These are phyloP conservation scores for Dicyema japonicum DNA, from an alignment of 1,140 invertebrate species.

Conservation along the genomic window DNA sequence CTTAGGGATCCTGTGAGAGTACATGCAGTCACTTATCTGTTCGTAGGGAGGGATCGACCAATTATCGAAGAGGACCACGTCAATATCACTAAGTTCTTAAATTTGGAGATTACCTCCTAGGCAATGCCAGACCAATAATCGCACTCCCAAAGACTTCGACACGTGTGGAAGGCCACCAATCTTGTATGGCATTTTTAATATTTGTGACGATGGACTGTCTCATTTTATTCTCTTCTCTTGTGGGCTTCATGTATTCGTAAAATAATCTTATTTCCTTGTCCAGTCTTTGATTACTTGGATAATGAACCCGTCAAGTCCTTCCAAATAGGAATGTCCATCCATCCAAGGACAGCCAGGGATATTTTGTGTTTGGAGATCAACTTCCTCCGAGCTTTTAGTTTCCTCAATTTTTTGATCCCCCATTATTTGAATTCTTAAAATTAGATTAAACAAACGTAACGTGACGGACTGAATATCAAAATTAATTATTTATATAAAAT, in stretches of 20 bases:
- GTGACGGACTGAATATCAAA: too few species aligned
- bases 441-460: too few species aligned
- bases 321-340: too few species aligned
- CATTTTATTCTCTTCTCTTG: conserved; percentile 48
- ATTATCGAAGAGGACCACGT: conserved; percentile 69
- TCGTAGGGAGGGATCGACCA: conserved; percentile 53
- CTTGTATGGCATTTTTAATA: conserved; percentile 46
- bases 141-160: too few species aligned
- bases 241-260: conserved; percentile 61
- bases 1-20: conserved; percentile 52
- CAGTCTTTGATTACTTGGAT: conserved; percentile 30
- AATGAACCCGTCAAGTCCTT: too few species aligned
- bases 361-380: too few species aligned
- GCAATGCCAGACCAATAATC: neutral
- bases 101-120: conserved; percentile 1
- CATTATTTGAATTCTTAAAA: too few species aligned
- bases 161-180: conserved; percentile 23
- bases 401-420: too few species aligned
- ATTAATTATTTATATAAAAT: too few species aligned
- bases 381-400: too few species aligned
- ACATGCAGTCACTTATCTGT: conserved; percentile 51
- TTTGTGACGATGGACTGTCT: conserved; percentile 46
- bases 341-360: too few species aligned
- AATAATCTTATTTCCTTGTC: conserved; percentile 89
- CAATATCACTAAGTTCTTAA: conserved; percentile 47